Percentiles rank a stretch among this genome's conserved stretches.
phyloP scores from a whole-genome alignment of 2,797 vertebrate genomes.

The Cuculus canorus region DNA sequence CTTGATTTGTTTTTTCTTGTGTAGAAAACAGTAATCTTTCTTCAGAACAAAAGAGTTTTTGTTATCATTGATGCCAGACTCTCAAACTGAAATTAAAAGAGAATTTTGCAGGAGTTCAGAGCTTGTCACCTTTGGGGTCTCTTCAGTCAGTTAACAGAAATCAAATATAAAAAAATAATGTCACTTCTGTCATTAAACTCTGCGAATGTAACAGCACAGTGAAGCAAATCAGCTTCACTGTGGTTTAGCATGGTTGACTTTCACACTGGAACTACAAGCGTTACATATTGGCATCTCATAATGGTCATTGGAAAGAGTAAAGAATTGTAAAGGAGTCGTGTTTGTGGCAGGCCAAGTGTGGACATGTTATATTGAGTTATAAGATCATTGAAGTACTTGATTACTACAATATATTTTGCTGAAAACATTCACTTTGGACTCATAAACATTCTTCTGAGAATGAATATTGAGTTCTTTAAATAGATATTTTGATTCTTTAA shows the following conservation, averaged over 20 bases:
- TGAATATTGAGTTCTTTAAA: neutral
- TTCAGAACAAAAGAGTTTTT: neutral
- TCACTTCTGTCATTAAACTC: neutral
- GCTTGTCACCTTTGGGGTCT: neutral
- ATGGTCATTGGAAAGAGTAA: neutral
- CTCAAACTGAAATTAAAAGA: neutral
- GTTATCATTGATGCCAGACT: neutral
- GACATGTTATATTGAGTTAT: neutral
- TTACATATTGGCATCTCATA: neutral
- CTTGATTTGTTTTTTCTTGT: neutral
- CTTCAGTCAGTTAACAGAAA: neutral
- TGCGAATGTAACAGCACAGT: neutral
- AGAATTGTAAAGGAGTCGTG: neutral
- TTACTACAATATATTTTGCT: neutral
- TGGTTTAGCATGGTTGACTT: neutral
- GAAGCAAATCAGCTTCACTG: neutral
- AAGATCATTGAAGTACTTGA: neutral
- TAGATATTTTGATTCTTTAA: neutral
- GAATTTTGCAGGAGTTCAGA: neutral
- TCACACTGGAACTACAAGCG: neutral
- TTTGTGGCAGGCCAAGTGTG: neutral
- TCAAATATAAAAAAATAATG: neutral
- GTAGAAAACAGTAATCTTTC: neutral
- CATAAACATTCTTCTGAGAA: neutral
- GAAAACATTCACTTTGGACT: neutral